Evolutionary conservation across 2,888 invertebrate genomes (phyloP).

Genomic region (Helleia helle): DNA sequence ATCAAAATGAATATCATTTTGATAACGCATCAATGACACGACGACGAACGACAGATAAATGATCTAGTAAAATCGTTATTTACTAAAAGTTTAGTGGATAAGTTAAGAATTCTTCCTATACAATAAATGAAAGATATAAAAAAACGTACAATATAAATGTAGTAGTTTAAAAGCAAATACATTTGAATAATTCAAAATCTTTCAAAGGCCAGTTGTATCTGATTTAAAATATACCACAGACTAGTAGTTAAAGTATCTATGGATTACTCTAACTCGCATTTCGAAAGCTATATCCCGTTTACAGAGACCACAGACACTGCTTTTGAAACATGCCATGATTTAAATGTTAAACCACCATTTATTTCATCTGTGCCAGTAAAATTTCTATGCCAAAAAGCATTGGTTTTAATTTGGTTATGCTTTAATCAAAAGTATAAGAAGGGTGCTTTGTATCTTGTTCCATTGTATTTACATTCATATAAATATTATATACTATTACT

Average conservation of each 20-base stretch:
- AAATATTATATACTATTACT: too few species aligned
- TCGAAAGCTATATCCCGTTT: constrained; percentile 16
- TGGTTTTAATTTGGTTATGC: too few species aligned
- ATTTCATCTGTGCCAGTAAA: not conserved
- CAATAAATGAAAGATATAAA: not conserved
- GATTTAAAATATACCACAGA: constrained; percentile 12
- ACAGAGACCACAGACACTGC: constrained; percentile 19
- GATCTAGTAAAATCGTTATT: too few species aligned
- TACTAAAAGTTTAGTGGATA: too few species aligned
- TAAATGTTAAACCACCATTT: constrained; percentile 6
- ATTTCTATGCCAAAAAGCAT: too few species aligned
- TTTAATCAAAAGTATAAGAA: too few species aligned
- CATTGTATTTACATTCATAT: too few species aligned
- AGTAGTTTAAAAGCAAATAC: constrained; percentile 4
- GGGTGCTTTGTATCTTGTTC: too few species aligned
- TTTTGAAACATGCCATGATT: constrained; percentile 20
- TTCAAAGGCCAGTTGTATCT: constrained; percentile 2
- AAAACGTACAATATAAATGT: not conserved
- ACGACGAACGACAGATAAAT: too few species aligned
- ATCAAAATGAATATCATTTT: too few species aligned
- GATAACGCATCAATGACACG: too few species aligned
- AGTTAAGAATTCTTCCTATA: not conserved
- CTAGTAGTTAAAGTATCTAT: constrained; percentile 21
- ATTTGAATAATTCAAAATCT: constrained; percentile 6
- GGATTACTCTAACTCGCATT: constrained; percentile 9